Percentiles rank a stretch among this genome's conserved stretches.
Evolutionary conservation across 2,113 vertebrate species (phyloP).

Genomic region (Paralichthys olivaceus): DNA sequence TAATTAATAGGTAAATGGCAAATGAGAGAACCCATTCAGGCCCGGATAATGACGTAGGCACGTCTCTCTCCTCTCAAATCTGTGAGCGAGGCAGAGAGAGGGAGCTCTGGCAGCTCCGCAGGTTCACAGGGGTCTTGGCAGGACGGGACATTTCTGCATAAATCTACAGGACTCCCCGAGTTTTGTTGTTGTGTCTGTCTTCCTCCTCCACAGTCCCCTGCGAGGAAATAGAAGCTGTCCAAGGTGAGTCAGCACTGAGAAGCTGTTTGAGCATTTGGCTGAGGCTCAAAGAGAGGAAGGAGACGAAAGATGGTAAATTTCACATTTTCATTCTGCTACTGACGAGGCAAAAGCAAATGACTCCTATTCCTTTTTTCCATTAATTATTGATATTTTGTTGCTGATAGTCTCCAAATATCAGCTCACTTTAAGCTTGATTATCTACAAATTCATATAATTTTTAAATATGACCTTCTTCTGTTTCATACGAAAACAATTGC

Average conservation of each 20-base stretch:
- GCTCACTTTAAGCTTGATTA: background rate
- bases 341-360: background rate
- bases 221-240: conserved; percentile 57
- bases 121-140: conserved; percentile 34
- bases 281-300: background rate
- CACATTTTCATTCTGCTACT: background rate
- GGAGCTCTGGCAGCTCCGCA: conserved; percentile 15
- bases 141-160: conserved; percentile 36
- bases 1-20: background rate
- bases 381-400: too few species aligned
- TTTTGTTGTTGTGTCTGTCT: conserved; percentile 39
- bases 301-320: background rate
- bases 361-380: background rate
- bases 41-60: conserved; percentile 29
- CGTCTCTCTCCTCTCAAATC: conserved; percentile 18
- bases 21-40: conserved; percentile 22
- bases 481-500: background rate
- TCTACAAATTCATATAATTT: background rate
- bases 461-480: background rate
- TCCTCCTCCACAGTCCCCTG: conserved; percentile 45
- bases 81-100: conserved; percentile 8
- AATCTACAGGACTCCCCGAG: conserved; percentile 36
- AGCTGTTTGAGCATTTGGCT: conserved; percentile 63
- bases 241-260: conserved; percentile 66
- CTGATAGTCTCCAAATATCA: too few species aligned